Evolutionary conservation across 2,113 vertebrate genomes (phyloP).

Genomic region (Glaucomys volans): DNA sequence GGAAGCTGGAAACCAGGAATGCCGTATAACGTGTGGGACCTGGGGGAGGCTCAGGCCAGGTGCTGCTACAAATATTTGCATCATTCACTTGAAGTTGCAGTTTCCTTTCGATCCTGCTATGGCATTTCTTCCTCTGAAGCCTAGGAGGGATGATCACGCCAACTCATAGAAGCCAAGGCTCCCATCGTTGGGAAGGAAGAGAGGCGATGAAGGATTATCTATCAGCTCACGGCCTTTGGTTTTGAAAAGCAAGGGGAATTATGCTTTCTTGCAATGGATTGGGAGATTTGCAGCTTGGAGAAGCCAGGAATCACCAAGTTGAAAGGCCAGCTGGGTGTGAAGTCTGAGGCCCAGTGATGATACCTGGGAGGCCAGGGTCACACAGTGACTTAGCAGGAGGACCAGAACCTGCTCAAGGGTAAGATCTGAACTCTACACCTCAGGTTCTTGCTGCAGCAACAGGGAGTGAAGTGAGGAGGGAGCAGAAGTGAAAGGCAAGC

Average conservation of each 20-base stretch:
- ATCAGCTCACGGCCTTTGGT: not conserved
- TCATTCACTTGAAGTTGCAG: conserved; percentile 1
- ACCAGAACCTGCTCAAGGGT: not conserved
- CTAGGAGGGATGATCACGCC: not conserved
- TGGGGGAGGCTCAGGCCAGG: not conserved
- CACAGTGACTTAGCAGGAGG: not conserved
- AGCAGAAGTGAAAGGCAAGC: not conserved
- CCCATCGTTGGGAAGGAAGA: not conserved
- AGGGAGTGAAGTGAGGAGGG: not conserved
- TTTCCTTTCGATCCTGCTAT: not conserved
- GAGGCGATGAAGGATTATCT: accelerated
- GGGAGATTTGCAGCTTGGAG: not conserved
- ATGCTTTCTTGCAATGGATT: not conserved
- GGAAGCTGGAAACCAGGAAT: not conserved
- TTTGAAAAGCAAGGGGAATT: not conserved
- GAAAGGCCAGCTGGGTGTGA: not conserved
- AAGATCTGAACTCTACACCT: not conserved
- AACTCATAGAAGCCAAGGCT: not conserved
- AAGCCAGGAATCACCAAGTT: not conserved
- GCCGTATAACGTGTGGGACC: not conserved
- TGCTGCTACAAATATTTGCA: not conserved
- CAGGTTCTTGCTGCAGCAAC: not conserved
- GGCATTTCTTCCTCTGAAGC: not conserved
- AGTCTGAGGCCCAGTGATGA: not conserved
- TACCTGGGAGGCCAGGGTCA: not conserved